Base-by-base conservation (phyloP, 2,113 vertebrate species). In the Actenoides lindsayi region DNA sequence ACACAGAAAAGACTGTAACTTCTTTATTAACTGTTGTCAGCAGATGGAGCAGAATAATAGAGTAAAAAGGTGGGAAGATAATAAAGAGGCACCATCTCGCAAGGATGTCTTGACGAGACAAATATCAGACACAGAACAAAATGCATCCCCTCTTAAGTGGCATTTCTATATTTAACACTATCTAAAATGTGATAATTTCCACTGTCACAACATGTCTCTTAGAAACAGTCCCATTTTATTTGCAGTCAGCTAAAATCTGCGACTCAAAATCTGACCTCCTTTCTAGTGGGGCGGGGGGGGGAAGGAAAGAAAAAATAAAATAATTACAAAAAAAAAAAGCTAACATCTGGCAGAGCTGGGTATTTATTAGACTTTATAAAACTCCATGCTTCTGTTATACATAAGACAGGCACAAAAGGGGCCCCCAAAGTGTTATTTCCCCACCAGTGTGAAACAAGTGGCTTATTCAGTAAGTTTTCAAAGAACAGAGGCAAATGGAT, bases 401-500 rank as follows among this genome's bases (percentile, higher is more conserved):
- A 87, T 96, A 95, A 96, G 95, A 96, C 95, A 95, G 92, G 92
- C 91, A 95, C 91, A 96, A 95, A 97, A 88, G 88, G 94, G 95
- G 96, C 89, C 97, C 93, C 96, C 83, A 91, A 97, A 90, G 93
- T 97, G 96, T 97, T 97, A 94, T 97, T 97, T 97, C 97, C 97
- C 95, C 95, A 96, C 77, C 81, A 93, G 95, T 78, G 96, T 92
- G 92, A 97, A 97, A 97, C 97, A 97, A 97, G 96, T 96, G 94
- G 92, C 95, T 97, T 97, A 97, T 97, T 97, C 97, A 97, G 93
- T 97, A 97, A 94, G 87, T 97, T 97, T 96, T 97, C 96, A 97
- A 97, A 97, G 97, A 97, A 97, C 96, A 97, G 96, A 97, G 92
- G 89, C 92, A 90, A 97, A 96, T 83, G 96, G 96, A 96, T 97